These are phyloP conservation scores for Cyprinus carpio DNA, from an alignment of 2,113 vertebrate species.

Conservation along the genomic window DNA sequence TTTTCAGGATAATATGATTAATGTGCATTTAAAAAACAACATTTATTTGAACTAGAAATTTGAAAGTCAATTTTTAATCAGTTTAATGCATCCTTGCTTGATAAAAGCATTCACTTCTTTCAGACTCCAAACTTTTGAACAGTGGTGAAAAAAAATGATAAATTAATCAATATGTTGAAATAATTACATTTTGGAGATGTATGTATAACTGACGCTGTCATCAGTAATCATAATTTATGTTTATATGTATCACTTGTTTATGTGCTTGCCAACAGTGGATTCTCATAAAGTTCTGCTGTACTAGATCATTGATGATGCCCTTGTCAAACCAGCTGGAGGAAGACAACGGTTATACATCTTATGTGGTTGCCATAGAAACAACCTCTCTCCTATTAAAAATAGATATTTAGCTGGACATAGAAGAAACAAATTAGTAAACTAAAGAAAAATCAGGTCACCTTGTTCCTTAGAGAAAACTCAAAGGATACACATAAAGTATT, in stretches of 20 bases:
- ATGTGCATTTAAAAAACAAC: neutral
- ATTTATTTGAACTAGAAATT: neutral
- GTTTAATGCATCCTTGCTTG: neutral
- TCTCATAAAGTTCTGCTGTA: neutral
- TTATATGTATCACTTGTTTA: neutral
- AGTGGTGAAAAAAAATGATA: neutral
- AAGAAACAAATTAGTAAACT: constrained; percentile 22
- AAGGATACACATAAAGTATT: neutral
- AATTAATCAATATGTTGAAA: neutral
- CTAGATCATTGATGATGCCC: neutral
- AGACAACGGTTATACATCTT: neutral
- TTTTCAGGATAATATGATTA: neutral
- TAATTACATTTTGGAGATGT: neutral
- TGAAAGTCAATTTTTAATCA: neutral
- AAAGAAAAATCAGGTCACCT: constrained; percentile 18
- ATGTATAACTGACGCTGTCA: neutral
- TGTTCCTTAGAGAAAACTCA: neutral
- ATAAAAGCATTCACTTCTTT: neutral
- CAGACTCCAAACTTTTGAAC: neutral
- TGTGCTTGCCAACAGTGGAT: neutral
- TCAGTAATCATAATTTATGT: neutral
- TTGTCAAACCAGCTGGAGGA: constrained; percentile 9
- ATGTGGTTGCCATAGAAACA: constrained; percentile 1
- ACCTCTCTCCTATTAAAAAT: constrained; percentile 4
- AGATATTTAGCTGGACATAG: neutral